Evolutionary conservation across 2,113 vertebrate genomes (phyloP), one percentile per base, ranked within the genome.

Genomic region (Reinhardtius hippoglossoides): DNA sequence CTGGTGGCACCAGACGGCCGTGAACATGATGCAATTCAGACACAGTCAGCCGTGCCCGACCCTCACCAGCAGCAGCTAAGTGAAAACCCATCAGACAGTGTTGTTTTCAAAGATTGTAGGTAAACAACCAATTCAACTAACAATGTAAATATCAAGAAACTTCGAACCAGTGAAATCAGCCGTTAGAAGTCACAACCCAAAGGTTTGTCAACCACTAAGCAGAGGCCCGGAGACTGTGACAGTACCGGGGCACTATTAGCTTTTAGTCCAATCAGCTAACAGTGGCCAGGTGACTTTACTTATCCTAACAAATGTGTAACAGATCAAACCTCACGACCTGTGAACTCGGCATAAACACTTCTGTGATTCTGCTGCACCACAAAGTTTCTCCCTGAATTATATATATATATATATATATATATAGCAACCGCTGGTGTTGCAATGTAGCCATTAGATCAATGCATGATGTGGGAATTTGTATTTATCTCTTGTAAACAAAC

Each of bases 1-100:
- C 37, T 99, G 98, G 98, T 99, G 98, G 98, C 98, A 99, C 73
- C 97, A 99, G 63, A 97, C 97, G 0, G 97, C 96, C 0, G 92
- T 98, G 14, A 93, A 96, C 86, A 97, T 99, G 92, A 98, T 97
- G 96, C 95, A 94, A 54, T 99, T 97, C 80, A 95, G 97, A 58
- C 97, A 98, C 84, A 97, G 94, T 89, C 94, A 94, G 89, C 93
- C 97, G 44, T 99, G 98, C 71, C 94, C 93, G 0, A 76, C 86
- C 55, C 74, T 31, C 31, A 31, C 31, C 31, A 31, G 68, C 0
- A 93, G 77, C 73, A 66, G 68, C 42, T 90, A 86, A 87, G 76
- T 67, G 5, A 46, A 26, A 54, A 63, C 44, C 4, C 27, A 52
- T 78, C 82, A 69, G 20, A 58, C 3, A 46, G 13, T 10, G 56